Base-by-base conservation (phyloP, 92 coral and sea anemone species). In the Bergia sp. region DNA sequence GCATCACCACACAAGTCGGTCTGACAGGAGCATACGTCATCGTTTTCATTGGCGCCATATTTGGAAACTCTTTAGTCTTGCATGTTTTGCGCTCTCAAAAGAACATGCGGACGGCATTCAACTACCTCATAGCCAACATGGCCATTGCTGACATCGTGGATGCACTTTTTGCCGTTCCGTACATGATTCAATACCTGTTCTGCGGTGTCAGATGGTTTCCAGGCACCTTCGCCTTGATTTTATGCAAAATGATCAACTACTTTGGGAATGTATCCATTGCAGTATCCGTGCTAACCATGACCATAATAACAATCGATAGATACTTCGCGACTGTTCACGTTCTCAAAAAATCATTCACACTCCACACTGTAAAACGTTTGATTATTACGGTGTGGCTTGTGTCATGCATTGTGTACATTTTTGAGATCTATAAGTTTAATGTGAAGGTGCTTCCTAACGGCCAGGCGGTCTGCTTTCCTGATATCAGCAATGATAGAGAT, bases 101-200 rank as follows among this genome's bases (percentile, higher is more conserved):
- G 36, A 84, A 84, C 67, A 69, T 71, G 87, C 87, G 87, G 0
- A 84, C 87, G 58, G 87, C 87, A 16, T 84, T 84, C 77, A 84
- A 84, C 67, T 84, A 47, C 58, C 87, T 84, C 79, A 84, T 84
- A 29, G 87, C 87, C 36, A 84, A 84, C 77, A 84, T 84, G 87
- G 87, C 87, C 1, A 84, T 84, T 23, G 87, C 87, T 3, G 87
- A 84, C 5, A 69, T 69, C 7, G 43, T 71, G 21, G 87, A 84
- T 7, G 87, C 87, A 15, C 4, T 84, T 0, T 84, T 84, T 84
- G 77, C 87, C 5, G 67, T 84, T 40, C 87, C 87, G 40, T 84
- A 84, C n/a, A 6, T 44, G 58, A 50, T 84, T 37, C 40, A 44
- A 1, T 41, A 11, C 18, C 43, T 84, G 18, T 84, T 71, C 47